These are phyloP conservation scores for Brachyrhaphis roseni DNA, from an alignment of 2,797 vertebrate genomes.

Conservation along the genomic window DNA sequence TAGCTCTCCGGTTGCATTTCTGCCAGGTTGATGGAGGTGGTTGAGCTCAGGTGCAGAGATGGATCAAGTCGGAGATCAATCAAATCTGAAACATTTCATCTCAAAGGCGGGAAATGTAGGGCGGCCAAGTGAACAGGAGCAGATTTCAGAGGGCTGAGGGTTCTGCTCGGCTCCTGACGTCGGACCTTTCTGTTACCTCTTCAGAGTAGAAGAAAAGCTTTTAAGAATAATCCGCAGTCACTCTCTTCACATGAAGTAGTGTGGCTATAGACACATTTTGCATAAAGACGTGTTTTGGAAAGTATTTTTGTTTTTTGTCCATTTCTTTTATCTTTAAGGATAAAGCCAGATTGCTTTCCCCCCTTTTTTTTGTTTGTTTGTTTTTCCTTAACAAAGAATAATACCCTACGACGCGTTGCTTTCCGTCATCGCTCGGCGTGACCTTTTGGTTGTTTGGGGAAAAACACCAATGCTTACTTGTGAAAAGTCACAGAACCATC, in stretches of 20 bases:
- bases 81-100: slow-evolving; percentile 74
- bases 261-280: not conserved
- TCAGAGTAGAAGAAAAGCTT: not conserved
- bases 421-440: slow-evolving; percentile 45
- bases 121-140: slow-evolving; percentile 67
- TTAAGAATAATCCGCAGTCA: not conserved
- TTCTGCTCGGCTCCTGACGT: slow-evolving; percentile 51
- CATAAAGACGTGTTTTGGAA: not conserved
- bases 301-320: not conserved
- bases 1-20: slow-evolving; percentile 75
- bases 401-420: slow-evolving; percentile 24
- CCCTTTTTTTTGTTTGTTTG: slow-evolving; percentile 1
- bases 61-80: slow-evolving; percentile 80
- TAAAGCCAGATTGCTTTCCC: slow-evolving; percentile 19
- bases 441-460: slow-evolving; percentile 58
- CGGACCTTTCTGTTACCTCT: slow-evolving; percentile 5
- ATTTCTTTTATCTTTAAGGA: slow-evolving; percentile 5
- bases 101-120: slow-evolving; percentile 70
- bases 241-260: not conserved
- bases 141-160: slow-evolving; percentile 52
- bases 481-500: slow-evolving; percentile 65
- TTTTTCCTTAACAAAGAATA: slow-evolving; percentile 48
- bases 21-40: slow-evolving; percentile 75
- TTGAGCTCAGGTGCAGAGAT: slow-evolving; percentile 69
- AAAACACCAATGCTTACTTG: slow-evolving; percentile 51